phyloP scores from a whole-genome alignment of 2,888 invertebrate species.

The Folsomia candida region DNA sequence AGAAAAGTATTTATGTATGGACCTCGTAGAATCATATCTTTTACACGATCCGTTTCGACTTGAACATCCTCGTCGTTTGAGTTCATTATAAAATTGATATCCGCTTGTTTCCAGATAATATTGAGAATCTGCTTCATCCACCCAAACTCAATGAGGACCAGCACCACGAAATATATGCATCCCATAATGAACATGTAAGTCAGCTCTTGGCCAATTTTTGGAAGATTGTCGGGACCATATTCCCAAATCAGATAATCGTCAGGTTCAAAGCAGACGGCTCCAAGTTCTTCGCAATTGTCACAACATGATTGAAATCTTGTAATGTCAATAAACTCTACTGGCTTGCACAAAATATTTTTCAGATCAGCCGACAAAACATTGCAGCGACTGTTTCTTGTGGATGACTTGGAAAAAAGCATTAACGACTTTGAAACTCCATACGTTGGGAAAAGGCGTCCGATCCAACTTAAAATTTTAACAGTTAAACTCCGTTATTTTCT shows the following conservation, averaged over 20 bases:
- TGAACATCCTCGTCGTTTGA: conserved; percentile 38
- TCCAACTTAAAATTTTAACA: not conserved
- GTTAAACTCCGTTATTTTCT: no score
- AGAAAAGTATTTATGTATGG: not conserved
- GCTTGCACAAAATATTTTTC: no score
- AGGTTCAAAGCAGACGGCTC: not conserved
- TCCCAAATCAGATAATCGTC: conserved; percentile 18
- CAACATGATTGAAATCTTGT: no score
- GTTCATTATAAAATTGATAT: no score
- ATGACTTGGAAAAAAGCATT: not conserved
- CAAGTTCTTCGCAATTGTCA: not conserved
- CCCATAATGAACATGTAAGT: conserved; percentile 28
- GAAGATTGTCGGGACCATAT: conserved; percentile 16
- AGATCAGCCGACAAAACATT: not conserved
- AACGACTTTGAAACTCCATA: not conserved
- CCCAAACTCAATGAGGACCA: conserved; percentile 33
- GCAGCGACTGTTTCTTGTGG: not conserved
- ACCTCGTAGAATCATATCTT: conserved; percentile 20
- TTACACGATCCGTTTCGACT: conserved; percentile 23
- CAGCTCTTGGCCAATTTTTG: conserved; percentile 24
- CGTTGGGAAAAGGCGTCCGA: not conserved
- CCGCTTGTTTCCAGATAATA: not conserved
- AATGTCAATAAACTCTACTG: no score
- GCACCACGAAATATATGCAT: conserved; percentile 22
- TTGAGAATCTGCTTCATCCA: conserved; percentile 20